Conservation (phyloP, 2,113 vertebrate species). For the Coracopsis vasa region DNA sequence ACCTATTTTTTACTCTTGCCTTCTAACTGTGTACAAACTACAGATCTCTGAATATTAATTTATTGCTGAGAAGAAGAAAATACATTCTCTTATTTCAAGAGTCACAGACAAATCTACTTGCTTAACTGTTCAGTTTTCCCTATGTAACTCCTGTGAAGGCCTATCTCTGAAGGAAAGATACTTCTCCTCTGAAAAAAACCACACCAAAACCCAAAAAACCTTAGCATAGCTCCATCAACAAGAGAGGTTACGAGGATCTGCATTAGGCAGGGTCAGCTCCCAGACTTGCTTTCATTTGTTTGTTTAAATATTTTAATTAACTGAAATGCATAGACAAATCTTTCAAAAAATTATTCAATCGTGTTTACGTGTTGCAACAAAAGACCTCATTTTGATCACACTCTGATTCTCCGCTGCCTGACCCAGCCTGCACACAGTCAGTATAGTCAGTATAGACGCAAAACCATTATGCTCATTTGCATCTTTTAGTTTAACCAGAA, state of each 20-base stretch:
- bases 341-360: not conserved
- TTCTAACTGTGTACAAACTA: not conserved
- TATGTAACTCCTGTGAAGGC: not conserved
- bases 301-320: slow-evolving; percentile 35
- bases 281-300: not conserved
- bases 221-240: not conserved
- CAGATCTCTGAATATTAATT: not conserved
- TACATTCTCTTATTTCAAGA: not conserved
- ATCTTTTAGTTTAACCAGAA: not conserved
- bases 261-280: not conserved
- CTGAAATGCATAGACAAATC: not conserved
- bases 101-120: not conserved
- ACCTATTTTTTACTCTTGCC: not conserved
- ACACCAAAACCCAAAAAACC: not conserved
- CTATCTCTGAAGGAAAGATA: not conserved
- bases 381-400: slow-evolving; percentile 17
- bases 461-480: not conserved
- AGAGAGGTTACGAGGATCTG: not conserved
- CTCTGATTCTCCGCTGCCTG: not conserved
- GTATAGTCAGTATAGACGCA: not conserved
- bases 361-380: not conserved
- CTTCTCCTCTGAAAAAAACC: not conserved
- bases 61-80: not conserved
- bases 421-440: not conserved
- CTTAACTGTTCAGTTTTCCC: not conserved